Percentiles rank a stretch among this genome's conserved stretches.
Conservation (phyloP, 2,113 vertebrate species). For the Merops nubicus region DNA sequence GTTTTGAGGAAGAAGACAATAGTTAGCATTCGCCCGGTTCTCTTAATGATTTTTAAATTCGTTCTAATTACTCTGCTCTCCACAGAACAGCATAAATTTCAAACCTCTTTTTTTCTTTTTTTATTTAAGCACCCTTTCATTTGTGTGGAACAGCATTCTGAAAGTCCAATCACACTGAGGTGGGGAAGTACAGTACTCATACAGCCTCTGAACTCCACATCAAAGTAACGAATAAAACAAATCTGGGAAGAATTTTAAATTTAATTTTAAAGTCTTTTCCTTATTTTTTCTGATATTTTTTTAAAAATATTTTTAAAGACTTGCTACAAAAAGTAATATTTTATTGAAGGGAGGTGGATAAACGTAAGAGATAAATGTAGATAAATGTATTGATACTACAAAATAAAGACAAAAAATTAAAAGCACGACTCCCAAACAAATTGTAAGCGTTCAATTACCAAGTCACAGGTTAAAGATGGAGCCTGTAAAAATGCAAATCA, state of each 20-base stretch:
- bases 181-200: not conserved
- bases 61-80: slow-evolving; percentile 23
- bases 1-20: not conserved
- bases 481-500: not conserved
- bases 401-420: not conserved
- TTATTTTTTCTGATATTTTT: not conserved
- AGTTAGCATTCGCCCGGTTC: not conserved
- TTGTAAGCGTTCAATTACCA: not conserved
- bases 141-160: slow-evolving; percentile 1
- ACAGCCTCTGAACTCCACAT: slow-evolving; percentile 8
- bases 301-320: slow-evolving; percentile 13
- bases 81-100: not conserved
- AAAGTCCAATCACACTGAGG: slow-evolving; percentile 31
- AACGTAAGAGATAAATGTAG: no score
- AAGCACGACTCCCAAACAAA: not conserved
- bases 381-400: not conserved
- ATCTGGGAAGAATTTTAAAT: slow-evolving; percentile 13
- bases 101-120: not conserved
- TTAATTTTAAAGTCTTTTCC: not conserved
- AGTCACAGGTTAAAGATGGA: not conserved
- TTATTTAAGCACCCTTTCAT: slow-evolving; percentile 10
- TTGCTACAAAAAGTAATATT: not conserved
- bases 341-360: not conserved
- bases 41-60: slow-evolving; percentile 47
- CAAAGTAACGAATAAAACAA: slow-evolving; percentile 17